Evolutionary conservation across 2,113 vertebrate genomes (phyloP), one percentile per base, ranked within the genome.

Genomic region (Platichthys flesus): DNA sequence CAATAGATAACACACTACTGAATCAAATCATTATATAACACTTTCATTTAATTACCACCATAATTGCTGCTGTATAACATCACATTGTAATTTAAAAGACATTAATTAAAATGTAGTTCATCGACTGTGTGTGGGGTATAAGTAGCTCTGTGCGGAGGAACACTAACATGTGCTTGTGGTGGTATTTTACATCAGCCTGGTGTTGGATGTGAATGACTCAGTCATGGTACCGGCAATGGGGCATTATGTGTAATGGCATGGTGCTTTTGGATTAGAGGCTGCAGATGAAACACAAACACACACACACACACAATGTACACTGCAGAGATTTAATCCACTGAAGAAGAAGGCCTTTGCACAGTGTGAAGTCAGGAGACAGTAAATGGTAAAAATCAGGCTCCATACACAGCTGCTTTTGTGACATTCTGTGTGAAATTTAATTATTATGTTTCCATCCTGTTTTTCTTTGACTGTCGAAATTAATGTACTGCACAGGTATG

Each of bases 231-330:
- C 65, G 52, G 70, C 65, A 82, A 45, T 64, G 74, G 40, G 66
- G 21, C 1, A 3, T 76, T 73, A 4, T 73, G 67, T 28, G 37
- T 80, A 67, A 71, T 57, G 57, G 57, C 37, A 59, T 49, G 60
- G 54, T 45, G 64, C 68, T 84, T 74, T 76, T 2, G 37, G 68
- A 70, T 79, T 69, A 67, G 56, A 63, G 62, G 49, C n/a, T 42
- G 40, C 70, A 76, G 78, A 67, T 61, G 45, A 54, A 71, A 62
- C 35, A 51, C 54, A 57, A 20, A 56, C 54, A 59, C 6, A 31
- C 9, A 23, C 21, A 23, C 23, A 23, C 23, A 23, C 23, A 23
- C 54, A 21, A 4, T 31, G 28, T 31, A 31, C 28, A 31, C 52
- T 54, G 72, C 13, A 45, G 20, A 54, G 60, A 56, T 79, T 79